Percentiles rank a stretch among this genome's conserved stretches.
phyloP scores from a whole-genome alignment of 2,888 invertebrate species.

The Drosophila sordidula region DNA sequence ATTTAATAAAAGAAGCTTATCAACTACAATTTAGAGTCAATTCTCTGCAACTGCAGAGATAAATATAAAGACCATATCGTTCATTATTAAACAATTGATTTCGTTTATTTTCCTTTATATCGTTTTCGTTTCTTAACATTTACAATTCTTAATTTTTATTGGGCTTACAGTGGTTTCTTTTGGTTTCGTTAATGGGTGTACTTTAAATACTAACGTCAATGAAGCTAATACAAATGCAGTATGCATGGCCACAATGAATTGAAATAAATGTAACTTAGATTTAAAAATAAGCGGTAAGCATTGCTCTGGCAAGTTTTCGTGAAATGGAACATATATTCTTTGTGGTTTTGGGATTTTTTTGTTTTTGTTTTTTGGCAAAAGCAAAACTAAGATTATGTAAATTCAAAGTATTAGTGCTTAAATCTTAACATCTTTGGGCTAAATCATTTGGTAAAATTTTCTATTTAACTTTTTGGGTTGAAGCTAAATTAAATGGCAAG shows the following conservation, averaged over 20 bases:
- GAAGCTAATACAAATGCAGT: constrained; percentile 53
- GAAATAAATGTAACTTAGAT: constrained; percentile 24
- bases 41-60: too few relatives aligned
- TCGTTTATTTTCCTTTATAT: constrained; percentile 26
- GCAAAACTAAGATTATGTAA: constrained; percentile 38
- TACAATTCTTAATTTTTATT: neutral
- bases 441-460: constrained; percentile 65
- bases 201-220: constrained; percentile 12
- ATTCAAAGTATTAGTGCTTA: constrained; percentile 45
- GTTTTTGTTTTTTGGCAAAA: constrained; percentile 52
- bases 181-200: constrained; percentile 31
- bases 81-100: neutral
- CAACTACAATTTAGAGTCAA: too few relatives aligned
- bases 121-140: constrained; percentile 11
- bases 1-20: too few relatives aligned
- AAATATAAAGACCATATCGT: too few relatives aligned
- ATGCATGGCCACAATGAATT: constrained; percentile 65
- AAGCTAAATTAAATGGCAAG: constrained; percentile 72
- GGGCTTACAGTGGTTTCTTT: constrained; percentile 27
- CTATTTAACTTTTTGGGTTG: constrained; percentile 35
- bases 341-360: constrained; percentile 10
- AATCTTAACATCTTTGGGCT: constrained; percentile 63
- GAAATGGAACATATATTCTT: constrained; percentile 17
- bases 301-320: constrained; percentile 68
- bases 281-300: constrained; percentile 25